Base-by-base conservation (phyloP, 2,888 invertebrate species). In the Dorcus hopei region DNA sequence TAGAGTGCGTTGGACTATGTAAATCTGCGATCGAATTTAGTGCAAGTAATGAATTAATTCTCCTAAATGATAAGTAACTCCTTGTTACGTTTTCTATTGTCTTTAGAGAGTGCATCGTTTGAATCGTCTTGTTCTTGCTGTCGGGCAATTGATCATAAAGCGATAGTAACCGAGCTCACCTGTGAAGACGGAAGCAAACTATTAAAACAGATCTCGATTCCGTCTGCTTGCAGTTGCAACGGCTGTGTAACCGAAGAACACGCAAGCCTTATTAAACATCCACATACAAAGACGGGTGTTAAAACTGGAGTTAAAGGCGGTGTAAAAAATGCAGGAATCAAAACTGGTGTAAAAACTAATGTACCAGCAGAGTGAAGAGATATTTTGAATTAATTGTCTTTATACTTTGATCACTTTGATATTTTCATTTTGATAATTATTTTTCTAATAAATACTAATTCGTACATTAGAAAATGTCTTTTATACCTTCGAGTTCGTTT, bases 1-100 rank as follows among this genome's bases (percentile, higher is more conserved):
- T 83, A 7, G 87, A 90, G 75, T 93, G 92, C 68, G 80, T 82
- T 50, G 92, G 92, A 1, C 72, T 79, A 9, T 92, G 92, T 69
- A 79, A 83, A 63, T 90, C 91, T 0, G 85, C 85, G 14, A 87
- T 89, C 0, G 75, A 82, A n/a, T 91, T 85, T 65, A 87, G 88
- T 70, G 76, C 80, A 67, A 77, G 90, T 89, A 71, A 82, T 81
- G 55, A 42, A 81, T 79, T 56, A 56, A 42, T 43, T 9, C 8
- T 33, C 40, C 8, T 39, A 19, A 19, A 19, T 19, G 2, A 19
- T 38, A 49, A n/a, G 33, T 47, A 9, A 33, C 16, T 8, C 16
- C 23, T 9, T n/a, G 45, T 9, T 19, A 45, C 14, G 45, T n/a
- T 16, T 16, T 51, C 26, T 39, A n/a, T 26, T n/a, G 23, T 60